Percentiles rank a stretch among this genome's conserved stretches.
These are phyloP conservation scores for Phragmatobia fuliginosa DNA, from an alignment of 2,888 invertebrate species.

Conservation along the genomic window DNA sequence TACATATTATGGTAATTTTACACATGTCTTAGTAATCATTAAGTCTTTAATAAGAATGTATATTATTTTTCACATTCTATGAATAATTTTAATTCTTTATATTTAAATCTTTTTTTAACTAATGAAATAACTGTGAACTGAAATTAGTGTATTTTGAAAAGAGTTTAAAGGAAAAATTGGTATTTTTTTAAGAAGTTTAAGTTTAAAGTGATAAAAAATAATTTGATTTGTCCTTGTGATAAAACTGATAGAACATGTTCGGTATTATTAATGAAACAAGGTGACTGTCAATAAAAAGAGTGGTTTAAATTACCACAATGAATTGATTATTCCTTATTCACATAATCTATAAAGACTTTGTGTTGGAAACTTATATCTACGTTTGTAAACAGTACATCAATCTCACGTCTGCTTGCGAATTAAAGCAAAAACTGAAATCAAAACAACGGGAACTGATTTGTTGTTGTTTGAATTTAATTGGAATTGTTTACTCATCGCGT, in stretches of 20 bases:
- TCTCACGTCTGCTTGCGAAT: background rate
- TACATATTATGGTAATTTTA: conserved; percentile 16
- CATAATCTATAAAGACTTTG: background rate
- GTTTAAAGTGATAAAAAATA: no score
- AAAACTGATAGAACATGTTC: no score
- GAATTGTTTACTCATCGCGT: background rate
- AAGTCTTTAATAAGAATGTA: background rate
- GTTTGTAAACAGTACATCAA: background rate
- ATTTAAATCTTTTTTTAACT: no score
- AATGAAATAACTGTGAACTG: no score
- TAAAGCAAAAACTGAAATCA: background rate
- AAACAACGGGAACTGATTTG: background rate
- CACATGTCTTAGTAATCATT: conserved; percentile 11
- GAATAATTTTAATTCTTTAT: no score
- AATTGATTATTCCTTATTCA: background rate
- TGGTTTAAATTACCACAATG: background rate
- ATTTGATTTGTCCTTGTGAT: no score
- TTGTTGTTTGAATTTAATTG: background rate
- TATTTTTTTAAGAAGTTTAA: no score
- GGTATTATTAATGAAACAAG: no score
- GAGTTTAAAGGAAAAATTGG: no score
- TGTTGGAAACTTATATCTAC: background rate
- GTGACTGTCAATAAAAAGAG: no score
- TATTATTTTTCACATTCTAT: background rate
- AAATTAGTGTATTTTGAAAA: background rate